Evolutionary conservation across 2,888 invertebrate genomes (phyloP), one percentile per base, ranked within the genome.

Genomic region (Conchocele bisecta): DNA sequence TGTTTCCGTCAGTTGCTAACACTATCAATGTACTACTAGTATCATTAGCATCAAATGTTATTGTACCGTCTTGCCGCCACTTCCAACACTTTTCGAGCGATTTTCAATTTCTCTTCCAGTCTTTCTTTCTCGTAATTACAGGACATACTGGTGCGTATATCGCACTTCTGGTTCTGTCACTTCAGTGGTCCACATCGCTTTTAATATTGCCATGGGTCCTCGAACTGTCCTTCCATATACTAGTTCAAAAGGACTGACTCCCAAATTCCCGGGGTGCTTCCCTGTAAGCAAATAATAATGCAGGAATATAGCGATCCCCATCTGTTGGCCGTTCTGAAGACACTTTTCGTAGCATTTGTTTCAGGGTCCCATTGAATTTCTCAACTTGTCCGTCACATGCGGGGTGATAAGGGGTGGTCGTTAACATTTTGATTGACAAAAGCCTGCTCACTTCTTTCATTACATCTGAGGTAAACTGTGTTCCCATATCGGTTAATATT

Each of bases 1-100:
- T 83, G 57, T 80, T 81, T 9, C 42, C n/a, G 28, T 81, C 66
- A 0, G 81, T 82, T 3, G 79, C 79, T 1, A 81, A 29, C n/a
- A 84, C 44, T 0, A 83, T 56, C 15, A 82, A 46, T 0, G 74
- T 79, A 20, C 65, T 61, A 11, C 79, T 79, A 13, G 71, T 74
- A 9, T 50, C 48, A n/a, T 64, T 26, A 24, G 39, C 83, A 74
- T 50, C 70, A 75, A 37, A 74, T 67, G 2, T 41, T 53, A 26
- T 66, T 71, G 26, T 64, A 60, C n/a, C 70, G 35, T 15, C 28
- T 11, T 7, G 42, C 28, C 22, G 56, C 20, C 29, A 46, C 65
- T 50, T 1, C 17, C 9, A 9, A 68, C 24, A 46, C 42, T 26
- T 29, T 59, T 42, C 9, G 31, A 15, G 17, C 77, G 70, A 22